phyloP scores from a whole-genome alignment of 2,888 invertebrate species.

The Eupithecia inturbata region DNA sequence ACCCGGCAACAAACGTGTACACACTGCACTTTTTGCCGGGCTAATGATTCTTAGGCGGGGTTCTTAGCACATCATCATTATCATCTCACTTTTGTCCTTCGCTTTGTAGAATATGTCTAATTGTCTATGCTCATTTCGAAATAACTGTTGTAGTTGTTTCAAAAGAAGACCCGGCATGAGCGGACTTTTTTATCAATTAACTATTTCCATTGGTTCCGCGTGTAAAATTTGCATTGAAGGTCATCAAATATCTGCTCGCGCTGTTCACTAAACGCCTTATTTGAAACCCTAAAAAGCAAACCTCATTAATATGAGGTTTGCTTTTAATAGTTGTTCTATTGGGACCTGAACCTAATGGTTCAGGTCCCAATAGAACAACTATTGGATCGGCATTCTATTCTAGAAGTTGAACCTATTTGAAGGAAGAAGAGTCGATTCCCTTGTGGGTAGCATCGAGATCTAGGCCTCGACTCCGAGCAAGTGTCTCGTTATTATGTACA shows the following conservation, averaged over 20 bases:
- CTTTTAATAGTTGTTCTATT: no score
- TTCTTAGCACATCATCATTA: constrained; percentile 28
- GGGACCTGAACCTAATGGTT: no score
- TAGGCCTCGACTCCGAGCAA: background rate
- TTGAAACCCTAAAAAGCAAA: no score
- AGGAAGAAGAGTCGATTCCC: background rate
- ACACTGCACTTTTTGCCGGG: constrained; percentile 54
- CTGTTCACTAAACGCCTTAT: no score
- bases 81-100: background rate
- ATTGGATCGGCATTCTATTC: background rate
- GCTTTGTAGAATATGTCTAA: background rate
- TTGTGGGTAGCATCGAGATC: background rate
- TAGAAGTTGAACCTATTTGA: background rate
- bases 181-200: no score
- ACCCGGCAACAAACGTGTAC: constrained; percentile 48
- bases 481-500: no score
- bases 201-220: no score
- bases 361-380: background rate
- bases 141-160: background rate
- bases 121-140: background rate
- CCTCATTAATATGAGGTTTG: no score
- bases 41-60: constrained; percentile 53
- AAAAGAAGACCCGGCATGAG: no score
- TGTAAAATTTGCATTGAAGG: no score
- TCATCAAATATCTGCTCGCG: no score